These are phyloP conservation scores for Hydriomena furcata DNA, from an alignment of 2,888 invertebrate genomes.

Conservation along the genomic window DNA sequence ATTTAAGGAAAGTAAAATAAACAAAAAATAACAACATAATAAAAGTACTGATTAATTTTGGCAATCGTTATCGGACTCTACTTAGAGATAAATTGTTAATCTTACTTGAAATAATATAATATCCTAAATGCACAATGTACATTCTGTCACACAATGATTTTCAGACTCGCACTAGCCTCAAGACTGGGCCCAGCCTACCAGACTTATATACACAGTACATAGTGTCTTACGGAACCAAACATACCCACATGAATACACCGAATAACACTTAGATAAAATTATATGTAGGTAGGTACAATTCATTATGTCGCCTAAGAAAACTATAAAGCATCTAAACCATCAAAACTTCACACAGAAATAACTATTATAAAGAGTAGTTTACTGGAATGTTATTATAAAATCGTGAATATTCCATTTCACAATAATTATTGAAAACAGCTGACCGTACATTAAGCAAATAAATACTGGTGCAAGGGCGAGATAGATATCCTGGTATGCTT, in stretches of 20 bases:
- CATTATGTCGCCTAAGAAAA: conserved; percentile 67
- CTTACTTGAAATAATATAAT: conserved; percentile 74
- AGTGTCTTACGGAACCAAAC: conserved; percentile 61
- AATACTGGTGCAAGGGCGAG: conserved; percentile 52
- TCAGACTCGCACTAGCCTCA: conserved; percentile 55
- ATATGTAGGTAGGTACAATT: conserved; percentile 51
- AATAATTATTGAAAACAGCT: conserved; percentile 52
- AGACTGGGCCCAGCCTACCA: conserved; percentile 40
- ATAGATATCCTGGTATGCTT: conserved; percentile 58
- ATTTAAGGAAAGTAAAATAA: conserved; percentile 69
- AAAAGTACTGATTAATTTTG: conserved; percentile 81
- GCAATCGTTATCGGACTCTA: conserved; percentile 79
- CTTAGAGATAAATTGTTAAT: conserved; percentile 68
- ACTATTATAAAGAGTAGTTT: conserved; percentile 55
- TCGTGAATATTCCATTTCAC: conserved; percentile 55
- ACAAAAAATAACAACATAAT: conserved; percentile 73
- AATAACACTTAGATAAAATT: conserved; percentile 65
- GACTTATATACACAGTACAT: conserved; percentile 69
- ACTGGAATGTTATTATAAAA: conserved; percentile 73
- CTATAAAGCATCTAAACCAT: conserved; percentile 73
- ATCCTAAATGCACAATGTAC: conserved; percentile 65
- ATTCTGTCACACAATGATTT: conserved; percentile 66
- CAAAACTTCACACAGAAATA: conserved; percentile 68
- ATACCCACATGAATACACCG: conserved; percentile 61
- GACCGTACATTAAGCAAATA: conserved; percentile 48